Evolutionary conservation across 2,113 vertebrate genomes (phyloP).

Genomic region (Corythoichthys intestinalis): DNA sequence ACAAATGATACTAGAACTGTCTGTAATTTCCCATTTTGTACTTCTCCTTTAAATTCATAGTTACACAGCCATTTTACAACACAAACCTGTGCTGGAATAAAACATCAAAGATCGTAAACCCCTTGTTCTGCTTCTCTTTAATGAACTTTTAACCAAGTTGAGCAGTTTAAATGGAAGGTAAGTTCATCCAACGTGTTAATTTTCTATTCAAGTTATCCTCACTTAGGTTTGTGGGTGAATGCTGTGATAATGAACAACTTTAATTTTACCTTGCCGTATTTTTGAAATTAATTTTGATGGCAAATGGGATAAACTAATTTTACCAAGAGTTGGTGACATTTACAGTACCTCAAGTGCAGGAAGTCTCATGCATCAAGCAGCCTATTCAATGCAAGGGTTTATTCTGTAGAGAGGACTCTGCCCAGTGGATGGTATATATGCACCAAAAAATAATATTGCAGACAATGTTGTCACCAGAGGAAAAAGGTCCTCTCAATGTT

Average conservation of each 20-base stretch:
- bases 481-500: constrained; percentile 7
- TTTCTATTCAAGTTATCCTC: too few species aligned
- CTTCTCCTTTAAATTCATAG: constrained; percentile 73
- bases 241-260: not conserved
- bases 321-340: not conserved
- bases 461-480: constrained; percentile 15
- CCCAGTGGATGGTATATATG: constrained; percentile 46
- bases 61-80: constrained; percentile 76
- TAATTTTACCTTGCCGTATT: not conserved
- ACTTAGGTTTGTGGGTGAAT: not conserved
- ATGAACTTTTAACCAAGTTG: not conserved
- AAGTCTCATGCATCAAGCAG: constrained; percentile 23
- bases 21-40: constrained; percentile 76
- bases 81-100: constrained; percentile 79
- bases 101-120: constrained; percentile 44
- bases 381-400: constrained; percentile 20
- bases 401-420: constrained; percentile 40
- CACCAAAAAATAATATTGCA: constrained; percentile 9
- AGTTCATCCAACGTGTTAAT: too few species aligned
- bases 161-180: not conserved
- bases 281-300: not conserved
- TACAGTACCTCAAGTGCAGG: not conserved
- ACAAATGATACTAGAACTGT: constrained; percentile 70
- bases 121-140: not conserved
- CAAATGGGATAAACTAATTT: not conserved